A percentile compares a stretch with the other conserved stretches of the same genome.
These are phyloP conservation scores for Galerucella calmariensis DNA, from an alignment of 2,888 invertebrate species.

Conservation along the genomic window DNA sequence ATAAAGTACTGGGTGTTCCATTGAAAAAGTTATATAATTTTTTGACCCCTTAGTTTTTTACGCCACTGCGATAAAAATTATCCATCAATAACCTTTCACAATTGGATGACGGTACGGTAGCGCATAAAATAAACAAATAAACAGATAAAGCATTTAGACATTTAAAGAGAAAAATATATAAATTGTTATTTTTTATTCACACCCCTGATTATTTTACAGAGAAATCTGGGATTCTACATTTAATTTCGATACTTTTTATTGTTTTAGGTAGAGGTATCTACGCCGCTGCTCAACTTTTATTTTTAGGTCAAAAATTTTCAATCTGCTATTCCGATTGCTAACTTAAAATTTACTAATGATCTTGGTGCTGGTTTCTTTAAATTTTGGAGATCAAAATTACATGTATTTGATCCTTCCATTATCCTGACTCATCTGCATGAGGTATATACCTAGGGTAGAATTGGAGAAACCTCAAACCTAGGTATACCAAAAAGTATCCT, in stretches of 20 bases:
- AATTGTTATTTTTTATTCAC: too few species aligned
- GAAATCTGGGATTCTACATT: neutral
- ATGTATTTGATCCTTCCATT: neutral
- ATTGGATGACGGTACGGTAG: too few species aligned
- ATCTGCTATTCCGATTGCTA: neutral
- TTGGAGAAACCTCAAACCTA: constrained; percentile 4
- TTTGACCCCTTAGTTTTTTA: too few species aligned
- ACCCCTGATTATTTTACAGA: too few species aligned
- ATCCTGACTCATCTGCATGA: neutral
- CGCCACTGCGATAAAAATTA: too few species aligned
- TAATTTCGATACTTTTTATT: neutral
- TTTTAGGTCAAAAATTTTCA: neutral
- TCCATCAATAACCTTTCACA: too few species aligned
- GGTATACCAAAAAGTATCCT: constrained; percentile 2
- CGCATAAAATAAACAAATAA: too few species aligned
- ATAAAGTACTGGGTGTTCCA: too few species aligned
- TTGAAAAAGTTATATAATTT: too few species aligned
- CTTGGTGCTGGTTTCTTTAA: neutral
- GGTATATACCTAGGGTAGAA: neutral
- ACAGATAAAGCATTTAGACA: too few species aligned
- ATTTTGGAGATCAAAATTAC: neutral
- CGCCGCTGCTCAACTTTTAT: neutral
- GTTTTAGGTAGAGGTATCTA: neutral
- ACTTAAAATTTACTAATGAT: neutral
- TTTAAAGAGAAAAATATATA: too few species aligned